phyloP scores from a whole-genome alignment of 2,797 vertebrate genomes.

The Myripristis murdjan region DNA sequence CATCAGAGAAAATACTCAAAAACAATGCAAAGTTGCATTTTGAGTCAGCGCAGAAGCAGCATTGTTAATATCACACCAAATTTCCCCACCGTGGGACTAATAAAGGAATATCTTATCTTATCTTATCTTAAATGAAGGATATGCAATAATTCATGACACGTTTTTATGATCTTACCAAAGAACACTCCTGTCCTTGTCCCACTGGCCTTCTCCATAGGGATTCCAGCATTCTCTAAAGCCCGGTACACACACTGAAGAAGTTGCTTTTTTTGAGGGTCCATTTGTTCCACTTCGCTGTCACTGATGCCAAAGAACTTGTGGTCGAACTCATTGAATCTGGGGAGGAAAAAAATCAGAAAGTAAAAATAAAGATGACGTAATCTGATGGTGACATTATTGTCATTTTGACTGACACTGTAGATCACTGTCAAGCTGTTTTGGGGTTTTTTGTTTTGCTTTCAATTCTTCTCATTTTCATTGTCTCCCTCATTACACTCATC shows the following conservation, averaged over 20 bases:
- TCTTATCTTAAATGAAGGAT: not conserved
- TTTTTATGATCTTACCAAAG: slow-evolving; percentile 77
- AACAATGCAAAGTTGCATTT: not conserved
- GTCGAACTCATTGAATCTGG: slow-evolving; percentile 89
- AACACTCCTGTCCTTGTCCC: slow-evolving; percentile 89
- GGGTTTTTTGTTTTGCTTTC: no score
- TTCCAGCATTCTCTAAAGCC: slow-evolving; percentile 88
- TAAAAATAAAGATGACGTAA: no score
- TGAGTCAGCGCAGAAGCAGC: not conserved
- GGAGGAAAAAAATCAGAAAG: slow-evolving; percentile 20
- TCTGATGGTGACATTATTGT: not conserved
- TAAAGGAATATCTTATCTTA: no score
- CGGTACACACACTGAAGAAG: slow-evolving; percentile 88
- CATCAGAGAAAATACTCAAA: no score
- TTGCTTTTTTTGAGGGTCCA: slow-evolving; percentile 91
- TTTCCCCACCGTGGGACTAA: no score
- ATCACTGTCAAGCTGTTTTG: not conserved
- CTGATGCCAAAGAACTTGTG: slow-evolving; percentile 90
- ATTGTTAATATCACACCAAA: slow-evolving; percentile 1
- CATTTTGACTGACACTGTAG: not conserved
- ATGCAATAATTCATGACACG: not conserved
- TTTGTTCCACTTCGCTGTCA: slow-evolving; percentile 84
- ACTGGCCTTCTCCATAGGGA: slow-evolving; percentile 87
- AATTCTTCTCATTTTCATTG: no score
- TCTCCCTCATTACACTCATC: no score